A percentile compares a stretch with the other conserved stretches of the same genome.
Conservation (phyloP, 35 echinoderm and acorn worm species). For the Holothuria glaberrima region DNA sequence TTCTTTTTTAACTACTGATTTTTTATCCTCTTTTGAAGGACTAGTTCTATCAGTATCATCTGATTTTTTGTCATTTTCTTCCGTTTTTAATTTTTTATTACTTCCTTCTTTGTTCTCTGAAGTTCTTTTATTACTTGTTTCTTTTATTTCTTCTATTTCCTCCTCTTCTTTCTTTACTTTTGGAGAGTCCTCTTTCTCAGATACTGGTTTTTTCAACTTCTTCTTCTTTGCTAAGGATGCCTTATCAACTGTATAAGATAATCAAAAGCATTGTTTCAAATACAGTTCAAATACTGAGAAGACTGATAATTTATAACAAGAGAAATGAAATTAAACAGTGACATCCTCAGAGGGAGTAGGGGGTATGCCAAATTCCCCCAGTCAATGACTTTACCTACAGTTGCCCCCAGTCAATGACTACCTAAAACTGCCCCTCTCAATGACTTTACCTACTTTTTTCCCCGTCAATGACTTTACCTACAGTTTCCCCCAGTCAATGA, state of each 20-base stretch:
- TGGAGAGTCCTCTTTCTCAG: conserved; percentile 19
- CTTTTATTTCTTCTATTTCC: background rate
- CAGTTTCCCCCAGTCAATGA: too few relatives aligned
- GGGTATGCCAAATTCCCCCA: too few relatives aligned
- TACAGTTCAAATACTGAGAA: background rate
- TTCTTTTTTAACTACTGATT: background rate
- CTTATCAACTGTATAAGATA: conserved; percentile 41
- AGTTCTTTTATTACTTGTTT: conserved; percentile 36
- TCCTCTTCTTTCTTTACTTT: conserved; percentile 1
- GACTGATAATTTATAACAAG: too few relatives aligned
- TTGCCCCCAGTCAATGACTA: too few relatives aligned
- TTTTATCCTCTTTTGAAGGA: conserved; percentile 32
- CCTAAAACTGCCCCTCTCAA: too few relatives aligned
- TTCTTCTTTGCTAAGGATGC: conserved; percentile 60
- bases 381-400: too few relatives aligned
- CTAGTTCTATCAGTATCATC: conserved; percentile 32
- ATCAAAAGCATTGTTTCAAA: background rate
- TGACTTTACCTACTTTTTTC: too few relatives aligned
- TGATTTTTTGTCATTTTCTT: background rate
- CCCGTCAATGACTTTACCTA: too few relatives aligned
- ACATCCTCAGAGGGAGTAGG: too few relatives aligned
- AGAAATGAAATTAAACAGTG: too few relatives aligned
- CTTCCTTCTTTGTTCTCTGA: conserved; percentile 20
- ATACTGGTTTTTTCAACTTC: conserved; percentile 42
- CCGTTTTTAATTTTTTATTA: conserved; percentile 37